Percentiles rank a stretch among this genome's conserved stretches.
Evolutionary conservation across 37 sponge, comb jelly and placozoan genomes (phyloP).

Genomic region (Chondrilla cf. caribensis): DNA sequence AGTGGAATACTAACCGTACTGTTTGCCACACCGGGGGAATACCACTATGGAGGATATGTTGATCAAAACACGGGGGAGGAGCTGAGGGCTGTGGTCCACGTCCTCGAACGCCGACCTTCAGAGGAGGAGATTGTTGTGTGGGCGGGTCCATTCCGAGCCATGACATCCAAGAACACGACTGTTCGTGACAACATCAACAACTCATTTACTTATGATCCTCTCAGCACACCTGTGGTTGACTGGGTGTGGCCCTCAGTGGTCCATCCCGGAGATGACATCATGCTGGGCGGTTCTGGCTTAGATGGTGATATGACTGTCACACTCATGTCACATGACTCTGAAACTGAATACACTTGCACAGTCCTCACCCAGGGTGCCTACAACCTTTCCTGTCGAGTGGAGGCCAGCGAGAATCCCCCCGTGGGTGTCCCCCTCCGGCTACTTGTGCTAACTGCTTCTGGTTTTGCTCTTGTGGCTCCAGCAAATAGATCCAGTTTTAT

Average conservation of each 20-base stretch:
- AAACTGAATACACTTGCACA: not conserved
- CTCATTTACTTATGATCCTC: no score
- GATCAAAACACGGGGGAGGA: not conserved
- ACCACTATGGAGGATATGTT: not conserved
- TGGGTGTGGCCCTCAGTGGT: no score
- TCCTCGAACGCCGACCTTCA: not conserved
- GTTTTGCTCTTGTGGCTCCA: not conserved
- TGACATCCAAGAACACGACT: no score
- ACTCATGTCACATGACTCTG: not conserved
- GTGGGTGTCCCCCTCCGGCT: slow-evolving; percentile 9
- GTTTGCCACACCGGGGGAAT: not conserved
- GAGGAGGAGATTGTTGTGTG: no score
- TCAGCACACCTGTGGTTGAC: no score
- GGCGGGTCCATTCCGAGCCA: no score
- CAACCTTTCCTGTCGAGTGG: not conserved
- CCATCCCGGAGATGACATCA: not conserved
- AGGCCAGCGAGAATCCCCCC: not conserved
- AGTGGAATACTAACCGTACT: not conserved
- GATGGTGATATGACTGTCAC: not conserved
- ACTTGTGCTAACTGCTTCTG: not conserved
- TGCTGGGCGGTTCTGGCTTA: not conserved
- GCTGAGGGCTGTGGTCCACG: not conserved
- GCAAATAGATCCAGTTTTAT: not conserved
- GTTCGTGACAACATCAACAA: no score
- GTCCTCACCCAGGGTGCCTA: not conserved